Conservation (phyloP, 1,140 invertebrate genomes). For the Octopus sinensis region DNA sequence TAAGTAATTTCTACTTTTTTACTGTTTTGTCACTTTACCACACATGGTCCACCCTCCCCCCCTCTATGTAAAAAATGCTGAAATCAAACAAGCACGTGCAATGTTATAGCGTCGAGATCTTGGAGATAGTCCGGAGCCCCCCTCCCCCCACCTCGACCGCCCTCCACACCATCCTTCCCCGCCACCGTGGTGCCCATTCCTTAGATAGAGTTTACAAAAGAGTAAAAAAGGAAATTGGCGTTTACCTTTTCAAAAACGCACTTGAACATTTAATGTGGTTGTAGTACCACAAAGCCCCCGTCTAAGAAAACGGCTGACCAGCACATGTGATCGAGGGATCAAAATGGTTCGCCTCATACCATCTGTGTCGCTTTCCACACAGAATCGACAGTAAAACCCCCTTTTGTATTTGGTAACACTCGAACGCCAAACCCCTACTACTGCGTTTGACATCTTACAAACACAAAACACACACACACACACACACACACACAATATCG, state of each 20-base stretch:
- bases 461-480: not conserved
- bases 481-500: not conserved
- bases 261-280: not conserved
- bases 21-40: not conserved
- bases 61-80: not conserved
- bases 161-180: too few relatives aligned
- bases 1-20: not conserved
- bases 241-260: not conserved
- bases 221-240: not conserved
- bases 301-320: not conserved
- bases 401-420: too few relatives aligned
- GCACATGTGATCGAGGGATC: not conserved
- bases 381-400: too few relatives aligned
- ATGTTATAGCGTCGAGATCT: not conserved
- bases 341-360: too few relatives aligned
- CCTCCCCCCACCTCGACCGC: not conserved
- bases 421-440: too few relatives aligned
- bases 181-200: not conserved
- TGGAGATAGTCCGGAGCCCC: not conserved
- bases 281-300: not conserved
- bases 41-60: not conserved
- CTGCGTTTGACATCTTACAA: too few relatives aligned
- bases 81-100: not conserved
- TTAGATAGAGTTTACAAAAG: not conserved
- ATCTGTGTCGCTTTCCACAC: too few relatives aligned